Base-by-base conservation (phyloP, 2,113 vertebrate genomes). In the Scolopax mira region DNA sequence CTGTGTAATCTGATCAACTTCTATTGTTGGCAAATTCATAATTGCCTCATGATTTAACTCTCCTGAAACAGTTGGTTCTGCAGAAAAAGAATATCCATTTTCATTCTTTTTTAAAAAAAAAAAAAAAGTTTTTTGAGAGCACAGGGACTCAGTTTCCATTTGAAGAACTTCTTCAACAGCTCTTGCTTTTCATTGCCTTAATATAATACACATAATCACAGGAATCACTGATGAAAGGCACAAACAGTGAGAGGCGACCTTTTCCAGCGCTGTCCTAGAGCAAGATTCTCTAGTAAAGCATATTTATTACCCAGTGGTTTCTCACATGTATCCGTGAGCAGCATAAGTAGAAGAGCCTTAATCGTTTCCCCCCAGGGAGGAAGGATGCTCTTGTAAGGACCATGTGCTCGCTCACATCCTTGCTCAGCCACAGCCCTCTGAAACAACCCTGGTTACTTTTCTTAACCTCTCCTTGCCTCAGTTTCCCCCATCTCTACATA, bases 11-110 rank as follows among this genome's bases (percentile, higher is more conserved):
- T 96, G 94, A 97, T 95, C 90, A 11, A 19, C 77, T 55, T 85
- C 92, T 89, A 96, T 96, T 97, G 96, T 97, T 70, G 94, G 77
- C 62, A 89, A 92, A 89, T 90, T 90, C 11, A 13, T 87, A 93
- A 87, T 42, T 90, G 88, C 80, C 54, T 92, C 80, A 31, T 85
- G 95, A 95, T 82, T 96, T 87, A 95, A 85, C 79, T 84, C 18
- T 51, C 67, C 51, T 48, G 48, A 93, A 95, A 49, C 1, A 35
- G 79, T 61, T 0, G 0, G 6, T n/a, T 81, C 90, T 89, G 28
- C 37, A 61, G 72, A 55, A 74, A 51, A 55, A 55, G 31, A 72
- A 69, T 33, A 71, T n/a, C 35, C 7, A 21, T 71, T 64, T 74
- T 44, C 51, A 10, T 27, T 86, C 6, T n/a, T 65, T 62, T 27